A percentile compares a stretch with the other conserved stretches of the same genome.
phyloP scores from a whole-genome alignment of 2,888 invertebrate species.

The Agonopterix alstromeriana region DNA sequence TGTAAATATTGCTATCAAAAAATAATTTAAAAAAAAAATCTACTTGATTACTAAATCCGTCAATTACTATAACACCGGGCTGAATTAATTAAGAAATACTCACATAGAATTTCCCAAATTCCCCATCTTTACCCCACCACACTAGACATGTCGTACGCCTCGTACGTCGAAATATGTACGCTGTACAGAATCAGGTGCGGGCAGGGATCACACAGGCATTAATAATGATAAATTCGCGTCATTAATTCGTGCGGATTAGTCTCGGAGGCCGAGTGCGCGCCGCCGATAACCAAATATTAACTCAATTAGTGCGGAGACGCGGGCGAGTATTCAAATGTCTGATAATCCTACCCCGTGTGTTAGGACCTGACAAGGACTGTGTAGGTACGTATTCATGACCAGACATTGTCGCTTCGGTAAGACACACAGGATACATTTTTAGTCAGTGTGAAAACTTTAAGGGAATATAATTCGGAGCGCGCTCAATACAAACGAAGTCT shows the following conservation, averaged over 20 bases:
- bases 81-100: too few species aligned
- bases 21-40: too few species aligned
- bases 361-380: constrained; percentile 4
- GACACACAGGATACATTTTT: too few species aligned
- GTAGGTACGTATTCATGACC: neutral
- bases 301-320: constrained; percentile 69
- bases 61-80: too few species aligned
- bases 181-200: constrained; percentile 51
- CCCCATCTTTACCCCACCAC: neutral
- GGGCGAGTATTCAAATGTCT: constrained; percentile 62
- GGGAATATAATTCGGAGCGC: too few species aligned
- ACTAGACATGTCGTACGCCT: neutral
- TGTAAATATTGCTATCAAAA: too few species aligned
- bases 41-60: too few species aligned
- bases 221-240: constrained; percentile 75
- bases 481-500: too few species aligned
- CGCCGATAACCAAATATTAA: constrained; percentile 77
- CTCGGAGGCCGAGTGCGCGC: constrained; percentile 60
- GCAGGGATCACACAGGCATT: constrained; percentile 57
- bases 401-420: neutral
- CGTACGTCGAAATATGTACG: constrained; percentile 7
- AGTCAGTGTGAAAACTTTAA: too few species aligned
- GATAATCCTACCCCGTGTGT: constrained; percentile 40
- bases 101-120: too few species aligned
- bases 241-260: constrained; percentile 71